Base-by-base conservation (phyloP, 2,113 vertebrate species). In the Barbus barbus region DNA sequence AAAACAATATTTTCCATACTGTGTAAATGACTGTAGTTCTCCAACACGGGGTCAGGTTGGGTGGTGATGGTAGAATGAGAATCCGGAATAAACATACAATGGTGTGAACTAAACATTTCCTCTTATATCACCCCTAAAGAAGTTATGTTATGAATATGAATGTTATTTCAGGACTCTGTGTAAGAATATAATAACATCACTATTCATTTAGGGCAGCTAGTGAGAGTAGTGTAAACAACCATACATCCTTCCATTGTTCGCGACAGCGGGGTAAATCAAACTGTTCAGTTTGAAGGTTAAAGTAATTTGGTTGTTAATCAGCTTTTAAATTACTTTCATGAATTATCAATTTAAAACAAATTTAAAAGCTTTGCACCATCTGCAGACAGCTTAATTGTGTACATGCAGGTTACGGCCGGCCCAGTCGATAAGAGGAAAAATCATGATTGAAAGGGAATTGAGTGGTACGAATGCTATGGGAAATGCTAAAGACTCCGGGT, bases 361-460 rank as follows among this genome's bases (percentile, higher is more conserved):
- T 73, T 44, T 24, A 26, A 46, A 73, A 73, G 71, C 38, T 73
- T 13, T 44, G 71, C 12, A 44, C 38, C 46, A 75, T 31, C 46
- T 48, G 46, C 24, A 51, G 73, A 75, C 46, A 22, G 73, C 13
- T 75, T 75, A 51, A 75, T 48, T 75, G 73, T 75, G 44, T 75
- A 51, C 36, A 41, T 36, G 24, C 22, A 44, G 36, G 69, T 72
- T 41, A 24, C 3, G 5, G 36, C 22, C 12, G 20, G 33, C 33
- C 69, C 22, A 24, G 36, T 20, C 18, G 4, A 22, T 31, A 36
- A 69, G 31, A 36, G 33, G 24, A 48, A 56, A 56, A 56, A n/a
- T 63, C 8, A 60, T 20, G 8, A 82, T 82, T 82, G 11, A 56
- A 71, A n/a, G 36, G 33, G 11, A 46, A 79, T 36, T 44, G 72